Evolutionary conservation across 2,888 invertebrate genomes (phyloP).

Genomic region (Microchrysa polita): DNA sequence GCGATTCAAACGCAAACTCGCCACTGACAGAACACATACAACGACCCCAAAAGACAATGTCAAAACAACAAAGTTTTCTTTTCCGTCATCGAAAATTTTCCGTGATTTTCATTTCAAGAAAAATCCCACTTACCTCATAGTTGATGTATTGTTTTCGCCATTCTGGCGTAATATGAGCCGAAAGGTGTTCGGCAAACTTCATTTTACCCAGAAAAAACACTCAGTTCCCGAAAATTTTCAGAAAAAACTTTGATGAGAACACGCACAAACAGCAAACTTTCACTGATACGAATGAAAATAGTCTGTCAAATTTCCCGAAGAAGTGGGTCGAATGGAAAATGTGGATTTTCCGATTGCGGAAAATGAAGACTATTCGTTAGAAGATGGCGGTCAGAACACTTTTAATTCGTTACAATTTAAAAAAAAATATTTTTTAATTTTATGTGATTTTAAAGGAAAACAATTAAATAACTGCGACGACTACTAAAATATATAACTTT

Average conservation of each 20-base stretch:
- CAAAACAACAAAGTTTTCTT: constrained; percentile 37
- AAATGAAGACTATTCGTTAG: not conserved
- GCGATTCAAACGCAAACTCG: not conserved
- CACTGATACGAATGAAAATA: constrained; percentile 12
- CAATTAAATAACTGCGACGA: no score
- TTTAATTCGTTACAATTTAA: not conserved
- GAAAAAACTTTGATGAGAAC: constrained; percentile 4
- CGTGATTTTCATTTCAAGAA: constrained; percentile 3
- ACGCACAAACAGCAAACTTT: not conserved
- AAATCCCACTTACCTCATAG: constrained; percentile 69
- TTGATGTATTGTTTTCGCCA: constrained; percentile 89
- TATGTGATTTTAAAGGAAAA: no score
- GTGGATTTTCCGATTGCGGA: not conserved
- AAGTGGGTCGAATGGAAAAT: constrained; percentile 11
- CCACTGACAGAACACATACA: constrained; percentile 12
- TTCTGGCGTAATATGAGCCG: constrained; percentile 90
- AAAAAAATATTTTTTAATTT: no score
- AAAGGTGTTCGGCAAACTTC: constrained; percentile 91
- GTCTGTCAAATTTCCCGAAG: constrained; percentile 28
- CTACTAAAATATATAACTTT: no score
- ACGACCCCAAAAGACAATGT: constrained; percentile 16
- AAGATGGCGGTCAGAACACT: constrained; percentile 16
- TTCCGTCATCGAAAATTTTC: constrained; percentile 6
- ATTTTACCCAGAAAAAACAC: constrained; percentile 64
- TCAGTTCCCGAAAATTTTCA: constrained; percentile 8